phyloP scores from a whole-genome alignment of 2,888 invertebrate genomes.

The Papilio elwesi region DNA sequence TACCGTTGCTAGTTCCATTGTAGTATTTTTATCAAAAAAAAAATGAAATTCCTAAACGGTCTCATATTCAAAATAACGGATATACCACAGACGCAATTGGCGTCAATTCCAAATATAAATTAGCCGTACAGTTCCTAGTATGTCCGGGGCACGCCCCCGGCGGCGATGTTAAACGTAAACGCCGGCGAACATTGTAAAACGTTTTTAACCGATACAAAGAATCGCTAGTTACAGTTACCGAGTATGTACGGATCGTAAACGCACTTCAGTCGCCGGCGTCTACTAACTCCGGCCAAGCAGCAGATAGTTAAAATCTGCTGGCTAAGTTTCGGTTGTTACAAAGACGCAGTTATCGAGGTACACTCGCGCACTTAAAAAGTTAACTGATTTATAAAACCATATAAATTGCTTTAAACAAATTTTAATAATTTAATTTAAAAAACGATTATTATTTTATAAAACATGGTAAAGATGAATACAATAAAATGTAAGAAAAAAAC shows the following conservation, averaged over 20 bases:
- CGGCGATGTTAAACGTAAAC: not conserved
- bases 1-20: too few relatives aligned
- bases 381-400: not conserved
- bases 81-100: slow-evolving; percentile 47
- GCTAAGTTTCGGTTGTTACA: slow-evolving; percentile 63
- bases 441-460: too few relatives aligned
- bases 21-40: too few relatives aligned
- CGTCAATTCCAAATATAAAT: slow-evolving; percentile 64
- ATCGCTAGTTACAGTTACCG: slow-evolving; percentile 57
- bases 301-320: slow-evolving; percentile 62
- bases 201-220: slow-evolving; percentile 61
- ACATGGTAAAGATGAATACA: too few relatives aligned
- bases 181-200: slow-evolving; percentile 54
- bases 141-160: slow-evolving; percentile 46
- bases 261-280: slow-evolving; percentile 66
- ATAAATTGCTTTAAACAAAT: too few relatives aligned
- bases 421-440: too few relatives aligned
- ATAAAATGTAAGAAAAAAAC: too few relatives aligned
- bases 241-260: slow-evolving; percentile 63
- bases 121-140: slow-evolving; percentile 50
- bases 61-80: slow-evolving; percentile 14
- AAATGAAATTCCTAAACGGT: not conserved
- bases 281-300: slow-evolving; percentile 43
- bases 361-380: slow-evolving; percentile 41
- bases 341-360: slow-evolving; percentile 52